Base-by-base conservation (phyloP, 2,888 invertebrate species). In the Resseliella maxima region DNA sequence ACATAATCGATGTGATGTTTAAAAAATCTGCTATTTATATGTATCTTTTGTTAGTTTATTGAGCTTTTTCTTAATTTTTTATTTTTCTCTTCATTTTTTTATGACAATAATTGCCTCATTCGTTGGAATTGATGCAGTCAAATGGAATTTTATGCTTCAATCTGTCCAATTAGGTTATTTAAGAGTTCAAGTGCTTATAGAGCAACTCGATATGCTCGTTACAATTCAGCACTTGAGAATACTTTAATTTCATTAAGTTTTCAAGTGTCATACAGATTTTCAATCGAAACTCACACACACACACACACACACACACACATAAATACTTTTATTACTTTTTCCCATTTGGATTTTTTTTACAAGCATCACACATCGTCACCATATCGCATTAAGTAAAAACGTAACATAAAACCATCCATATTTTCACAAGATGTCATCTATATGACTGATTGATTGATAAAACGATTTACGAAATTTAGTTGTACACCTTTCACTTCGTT, bases 201-300 rank as follows among this genome's bases (percentile, higher is more conserved):
- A 59, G 1, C 41, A 50, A 31, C 72, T 31, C 15, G 12, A 15
- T n/a, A 72, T 72, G 72, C 72, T 31, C 31, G 15, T 72, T 72
- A 2, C 59, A 59, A 72, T 72, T 72, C 6, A 72, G 72, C 31
- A 72, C 31, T 72, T 72, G 72, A 72, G 41, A 41, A 12, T 41
- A 15, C 31, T 27, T 72, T 10, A 31, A 21, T 72, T 72, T 72
- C 72, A 72, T 72, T 72, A 12, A 72, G 72, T 18, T 72, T 72
- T 72, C 72, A 72, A 72, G 72, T 72, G 72, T 31, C 59, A 12
- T 41, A n/a, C n/a, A n/a, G n/a, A n/a, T n/a, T n/a, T n/a, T n/a
- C n/a, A n/a, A n/a, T n/a, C n/a, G n/a, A n/a, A n/a, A n/a, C n/a
- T n/a, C 41, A 41, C 5, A 50, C 46, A 50, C 46, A 50, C 12